Evolutionary conservation across 2,888 invertebrate species (phyloP).

Genomic region (Gari tellinella): DNA sequence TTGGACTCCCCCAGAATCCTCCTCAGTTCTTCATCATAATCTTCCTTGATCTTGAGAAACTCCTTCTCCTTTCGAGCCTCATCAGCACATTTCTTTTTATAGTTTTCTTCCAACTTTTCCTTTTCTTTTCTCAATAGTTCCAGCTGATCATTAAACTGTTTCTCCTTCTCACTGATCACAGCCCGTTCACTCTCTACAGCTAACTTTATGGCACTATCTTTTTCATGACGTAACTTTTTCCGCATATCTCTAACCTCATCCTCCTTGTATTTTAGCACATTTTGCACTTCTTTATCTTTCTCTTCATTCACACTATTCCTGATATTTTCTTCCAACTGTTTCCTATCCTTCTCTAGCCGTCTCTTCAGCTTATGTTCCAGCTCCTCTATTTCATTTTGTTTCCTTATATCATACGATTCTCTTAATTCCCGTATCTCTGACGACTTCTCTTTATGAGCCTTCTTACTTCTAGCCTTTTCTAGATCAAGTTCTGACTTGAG

Average conservation of each 20-base stretch:
- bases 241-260: slow-evolving; percentile 73
- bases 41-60: slow-evolving; percentile 70
- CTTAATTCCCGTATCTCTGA: slow-evolving; percentile 72
- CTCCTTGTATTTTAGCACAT: slow-evolving; percentile 78
- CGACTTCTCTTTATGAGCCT: slow-evolving; percentile 76
- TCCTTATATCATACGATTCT: slow-evolving; percentile 73
- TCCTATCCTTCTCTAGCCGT: slow-evolving; percentile 72
- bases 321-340: slow-evolving; percentile 66
- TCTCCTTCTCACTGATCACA: slow-evolving; percentile 60
- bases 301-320: slow-evolving; percentile 65
- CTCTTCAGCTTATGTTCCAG: slow-evolving; percentile 65
- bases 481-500: slow-evolving; percentile 76
- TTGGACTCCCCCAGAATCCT: slow-evolving; percentile 76
- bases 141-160: slow-evolving; percentile 67
- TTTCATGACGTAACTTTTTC: slow-evolving; percentile 63
- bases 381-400: slow-evolving; percentile 65
- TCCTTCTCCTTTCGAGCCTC: slow-evolving; percentile 70
- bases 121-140: slow-evolving; percentile 65
- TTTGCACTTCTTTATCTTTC: slow-evolving; percentile 78
- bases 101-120: slow-evolving; percentile 61
- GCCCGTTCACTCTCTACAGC: slow-evolving; percentile 72
- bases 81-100: slow-evolving; percentile 65
- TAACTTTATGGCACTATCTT: slow-evolving; percentile 70
- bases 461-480: slow-evolving; percentile 73
- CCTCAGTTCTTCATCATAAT: slow-evolving; percentile 72